Evolutionary conservation across 2,888 invertebrate species (phyloP), one percentile per base, ranked within the genome.

Genomic region (Aporophyla nigra): DNA sequence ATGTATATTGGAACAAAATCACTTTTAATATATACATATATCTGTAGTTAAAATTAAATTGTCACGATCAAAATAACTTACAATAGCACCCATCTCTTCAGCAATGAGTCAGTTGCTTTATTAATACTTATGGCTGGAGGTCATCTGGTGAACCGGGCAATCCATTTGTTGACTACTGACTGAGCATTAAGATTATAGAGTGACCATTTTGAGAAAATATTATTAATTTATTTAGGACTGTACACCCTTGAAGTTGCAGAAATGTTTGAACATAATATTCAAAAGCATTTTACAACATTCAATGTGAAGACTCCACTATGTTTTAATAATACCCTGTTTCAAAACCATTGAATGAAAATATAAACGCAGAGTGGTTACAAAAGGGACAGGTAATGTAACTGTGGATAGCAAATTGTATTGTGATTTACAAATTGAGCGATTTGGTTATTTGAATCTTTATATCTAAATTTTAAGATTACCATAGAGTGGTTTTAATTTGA

Each of bases 1-100:
- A 53, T 21, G 19, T 69, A 40, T 24, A 40, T 53, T n/a, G 16
- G 3, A 27, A 71, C 33, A 49, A 68, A 61, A 59, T 70, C 14
- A 53, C 66, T n/a, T n/a, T n/a, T n/a, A n/a, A n/a, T n/a, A n/a
- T n/a, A n/a, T n/a, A n/a, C n/a, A n/a, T n/a, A n/a, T n/a, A n/a
- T n/a, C n/a, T n/a, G n/a, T n/a, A 43, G 69, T 61, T 74, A 82
- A 82, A 88, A 88, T 84, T 88, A 89, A 83, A 86, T 92, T 91
- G 91, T 91, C 91, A 90, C 78, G 88, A 89, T 91, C 91, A 85
- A 80, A 65, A 51, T 76, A 89, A 94, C 94, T 94, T 94, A 93
- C 93, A 92, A 84, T 77, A 56, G 81, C 74, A 73, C 69, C 83
- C 85, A 82, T 81, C 69, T 78, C 78, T 73, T 81, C 75, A 69